phyloP scores from a whole-genome alignment of 2,797 vertebrate genomes.

The Anguilla marmorata region DNA sequence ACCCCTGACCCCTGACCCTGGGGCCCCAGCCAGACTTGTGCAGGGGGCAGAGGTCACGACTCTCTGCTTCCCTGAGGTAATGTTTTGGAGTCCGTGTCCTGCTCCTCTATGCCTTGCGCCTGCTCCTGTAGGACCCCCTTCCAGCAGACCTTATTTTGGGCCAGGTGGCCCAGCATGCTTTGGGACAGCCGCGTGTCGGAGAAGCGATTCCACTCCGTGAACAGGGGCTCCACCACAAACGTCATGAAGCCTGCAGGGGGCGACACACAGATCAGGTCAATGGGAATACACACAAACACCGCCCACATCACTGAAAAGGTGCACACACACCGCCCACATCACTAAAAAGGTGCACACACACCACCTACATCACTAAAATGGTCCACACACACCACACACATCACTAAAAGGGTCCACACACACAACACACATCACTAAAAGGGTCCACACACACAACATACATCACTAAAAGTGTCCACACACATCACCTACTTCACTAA shows the following conservation, averaged over 20 bases:
- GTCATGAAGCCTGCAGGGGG: conserved; percentile 75
- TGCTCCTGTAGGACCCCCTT: conserved; percentile 70
- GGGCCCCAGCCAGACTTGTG: conserved; percentile 34
- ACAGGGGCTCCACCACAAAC: conserved; percentile 81
- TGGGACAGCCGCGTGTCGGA: conserved; percentile 76
- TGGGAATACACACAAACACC: not conserved
- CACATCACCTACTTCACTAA: too few species aligned
- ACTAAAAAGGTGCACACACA: not conserved
- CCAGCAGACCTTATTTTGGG: conserved; percentile 80
- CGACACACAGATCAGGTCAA: conserved; percentile 1
- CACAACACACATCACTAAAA: not conserved
- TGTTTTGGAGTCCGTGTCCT: conserved; percentile 68
- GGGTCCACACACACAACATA: not conserved
- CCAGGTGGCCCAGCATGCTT: conserved; percentile 79
- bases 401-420: too few species aligned
- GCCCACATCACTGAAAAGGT: not conserved
- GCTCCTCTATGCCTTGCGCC: conserved; percentile 54
- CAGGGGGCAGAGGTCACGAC: conserved; percentile 12
- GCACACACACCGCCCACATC: not conserved
- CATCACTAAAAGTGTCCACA: not conserved
- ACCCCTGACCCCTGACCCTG: conserved; percentile 49
- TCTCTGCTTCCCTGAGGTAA: conserved; percentile 76
- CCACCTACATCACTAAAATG: not conserved
- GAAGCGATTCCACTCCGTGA: conserved; percentile 79
- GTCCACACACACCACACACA: not conserved